Conservation (phyloP, 2,113 vertebrate species). For the Aegithalos caudatus region DNA sequence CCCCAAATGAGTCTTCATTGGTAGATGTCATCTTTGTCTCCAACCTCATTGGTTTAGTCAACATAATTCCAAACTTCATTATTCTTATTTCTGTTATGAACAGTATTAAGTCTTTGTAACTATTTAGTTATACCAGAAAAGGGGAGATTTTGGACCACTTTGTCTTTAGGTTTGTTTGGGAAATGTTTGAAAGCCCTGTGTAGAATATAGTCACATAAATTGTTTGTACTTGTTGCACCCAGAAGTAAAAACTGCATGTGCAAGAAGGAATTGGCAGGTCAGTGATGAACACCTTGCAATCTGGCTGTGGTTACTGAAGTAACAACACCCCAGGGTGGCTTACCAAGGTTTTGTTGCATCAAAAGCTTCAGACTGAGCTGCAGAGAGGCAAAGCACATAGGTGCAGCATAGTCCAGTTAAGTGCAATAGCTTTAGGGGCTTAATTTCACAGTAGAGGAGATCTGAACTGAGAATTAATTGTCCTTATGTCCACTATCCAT, state of each 20-base stretch:
- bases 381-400: background rate
- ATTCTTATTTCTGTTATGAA: background rate
- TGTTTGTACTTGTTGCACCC: background rate
- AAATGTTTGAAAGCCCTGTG: background rate
- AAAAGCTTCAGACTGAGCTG: background rate
- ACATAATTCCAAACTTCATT: background rate
- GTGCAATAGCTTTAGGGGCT: background rate
- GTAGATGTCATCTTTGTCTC: background rate
- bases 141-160: background rate
- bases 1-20: slow-evolving; percentile 12
- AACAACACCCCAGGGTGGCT: background rate
- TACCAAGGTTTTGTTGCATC: background rate
- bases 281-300: background rate
- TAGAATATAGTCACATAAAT: background rate
- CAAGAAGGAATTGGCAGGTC: background rate
- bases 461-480: background rate
- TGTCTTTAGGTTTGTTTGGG: background rate
- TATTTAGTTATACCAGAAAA: background rate
- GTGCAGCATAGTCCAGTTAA: background rate
- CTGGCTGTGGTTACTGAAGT: background rate
- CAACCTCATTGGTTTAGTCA: background rate
- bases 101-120: background rate
- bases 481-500: background rate
- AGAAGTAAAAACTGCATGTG: background rate
- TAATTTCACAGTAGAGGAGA: background rate